phyloP scores from a whole-genome alignment of 2,888 invertebrate genomes.

The Dyspetes luteomarginatus region DNA sequence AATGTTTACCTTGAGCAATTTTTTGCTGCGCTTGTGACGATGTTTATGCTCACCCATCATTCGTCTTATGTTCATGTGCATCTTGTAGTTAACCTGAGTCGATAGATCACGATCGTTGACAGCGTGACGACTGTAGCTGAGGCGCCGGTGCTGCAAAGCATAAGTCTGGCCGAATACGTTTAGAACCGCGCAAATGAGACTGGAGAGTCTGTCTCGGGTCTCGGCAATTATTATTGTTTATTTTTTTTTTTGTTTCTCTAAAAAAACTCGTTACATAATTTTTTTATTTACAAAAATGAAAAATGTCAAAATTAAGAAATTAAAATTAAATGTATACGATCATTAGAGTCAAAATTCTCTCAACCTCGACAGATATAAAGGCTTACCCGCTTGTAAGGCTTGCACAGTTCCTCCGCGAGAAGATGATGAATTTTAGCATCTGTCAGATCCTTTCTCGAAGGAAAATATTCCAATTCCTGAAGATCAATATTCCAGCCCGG shows the following conservation, averaged over 20 bases:
- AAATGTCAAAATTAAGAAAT: background rate
- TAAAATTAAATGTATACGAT: background rate
- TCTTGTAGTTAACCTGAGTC: conserved; percentile 94
- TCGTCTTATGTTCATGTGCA: conserved; percentile 95
- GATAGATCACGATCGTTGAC: conserved; percentile 95
- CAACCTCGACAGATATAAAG: background rate
- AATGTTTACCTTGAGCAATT: conserved; percentile 89
- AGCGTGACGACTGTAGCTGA: conserved; percentile 96
- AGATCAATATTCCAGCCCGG: conserved; percentile 96
- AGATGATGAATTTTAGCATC: conserved; percentile 98
- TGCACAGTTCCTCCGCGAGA: conserved; percentile 93
- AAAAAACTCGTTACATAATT: too few species aligned
- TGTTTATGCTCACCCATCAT: conserved; percentile 94
- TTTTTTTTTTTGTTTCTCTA: background rate
- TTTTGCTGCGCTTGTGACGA: conserved; percentile 92
- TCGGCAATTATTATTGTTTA: background rate
- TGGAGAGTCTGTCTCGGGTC: conserved; percentile 57
- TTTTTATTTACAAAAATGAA: background rate
- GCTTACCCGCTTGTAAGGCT: conserved; percentile 93
- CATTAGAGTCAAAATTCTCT: background rate
- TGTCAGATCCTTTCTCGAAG: conserved; percentile 95
- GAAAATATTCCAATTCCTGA: conserved; percentile 96
- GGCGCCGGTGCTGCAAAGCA: conserved; percentile 90
- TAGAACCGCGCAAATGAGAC: conserved; percentile 58
- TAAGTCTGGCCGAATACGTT: conserved; percentile 68